phyloP scores from a whole-genome alignment of 2,888 invertebrate genomes.

The Oscheius sp. region DNA sequence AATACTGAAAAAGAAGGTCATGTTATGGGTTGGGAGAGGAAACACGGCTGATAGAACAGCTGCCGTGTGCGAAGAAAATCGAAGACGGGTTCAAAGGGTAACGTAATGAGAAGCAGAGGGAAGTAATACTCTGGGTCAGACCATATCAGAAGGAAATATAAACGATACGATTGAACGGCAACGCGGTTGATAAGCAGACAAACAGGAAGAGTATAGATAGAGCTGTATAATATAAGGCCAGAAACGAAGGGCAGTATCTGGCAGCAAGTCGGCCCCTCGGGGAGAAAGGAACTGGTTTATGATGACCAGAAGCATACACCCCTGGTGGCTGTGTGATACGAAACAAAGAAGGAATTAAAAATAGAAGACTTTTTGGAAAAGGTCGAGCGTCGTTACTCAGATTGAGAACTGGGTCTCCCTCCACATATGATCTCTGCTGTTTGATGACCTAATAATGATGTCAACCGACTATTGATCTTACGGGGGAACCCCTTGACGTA shows the following conservation, averaged over 20 bases:
- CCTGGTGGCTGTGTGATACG: no score
- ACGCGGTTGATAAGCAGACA: background rate
- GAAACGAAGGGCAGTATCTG: no score
- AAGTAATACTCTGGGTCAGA: background rate
- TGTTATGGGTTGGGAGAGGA: background rate
- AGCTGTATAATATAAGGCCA: background rate
- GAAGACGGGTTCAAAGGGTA: no score
- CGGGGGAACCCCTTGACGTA: background rate
- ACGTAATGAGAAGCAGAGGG: background rate
- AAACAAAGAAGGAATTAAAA: no score
- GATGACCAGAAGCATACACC: no score
- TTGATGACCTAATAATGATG: background rate
- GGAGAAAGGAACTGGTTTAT: no score
- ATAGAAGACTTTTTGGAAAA: no score
- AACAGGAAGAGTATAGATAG: no score
- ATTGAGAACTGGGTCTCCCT: no score
- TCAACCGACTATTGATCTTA: background rate
- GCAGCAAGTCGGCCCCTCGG: no score
- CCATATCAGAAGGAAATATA: background rate
- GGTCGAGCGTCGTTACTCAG: no score
- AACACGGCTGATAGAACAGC: slow-evolving; percentile 26
- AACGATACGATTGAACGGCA: background rate
- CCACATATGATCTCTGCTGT: no score
- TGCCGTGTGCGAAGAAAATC: background rate
- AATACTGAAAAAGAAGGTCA: slow-evolving; percentile 13